Conservation (phyloP, 1,140 invertebrate genomes). For the Brachionus paranguensis region DNA sequence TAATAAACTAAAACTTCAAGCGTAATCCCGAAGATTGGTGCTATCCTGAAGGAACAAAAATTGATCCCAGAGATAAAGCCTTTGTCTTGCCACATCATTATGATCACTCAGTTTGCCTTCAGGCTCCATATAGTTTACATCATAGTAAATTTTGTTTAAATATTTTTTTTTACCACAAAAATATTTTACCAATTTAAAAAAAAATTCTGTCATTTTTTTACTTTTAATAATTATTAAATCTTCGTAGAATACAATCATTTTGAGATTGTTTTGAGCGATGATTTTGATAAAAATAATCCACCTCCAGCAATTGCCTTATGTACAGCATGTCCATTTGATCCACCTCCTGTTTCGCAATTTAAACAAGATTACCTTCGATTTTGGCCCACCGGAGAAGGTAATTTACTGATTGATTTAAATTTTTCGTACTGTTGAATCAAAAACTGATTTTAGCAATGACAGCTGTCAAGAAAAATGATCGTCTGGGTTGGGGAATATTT, state of each 20-base stretch:
- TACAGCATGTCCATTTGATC: slow-evolving; percentile 49
- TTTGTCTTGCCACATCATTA: slow-evolving; percentile 44
- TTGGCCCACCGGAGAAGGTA: slow-evolving; percentile 45
- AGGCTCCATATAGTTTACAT: slow-evolving; percentile 47
- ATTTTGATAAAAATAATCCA: slow-evolving; percentile 44
- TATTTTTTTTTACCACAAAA: not conserved
- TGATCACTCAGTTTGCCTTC: slow-evolving; percentile 43
- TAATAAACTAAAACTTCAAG: slow-evolving; percentile 28
- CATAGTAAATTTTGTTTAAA: slow-evolving; percentile 43
- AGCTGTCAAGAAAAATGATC: slow-evolving; percentile 43
- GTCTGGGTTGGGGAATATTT: slow-evolving; percentile 47
- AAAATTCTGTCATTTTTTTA: no score
- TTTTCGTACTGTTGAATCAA: slow-evolving; percentile 37
- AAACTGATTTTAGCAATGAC: slow-evolving; percentile 6
- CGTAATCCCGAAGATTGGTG: slow-evolving; percentile 48
- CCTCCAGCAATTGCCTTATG: slow-evolving; percentile 48
- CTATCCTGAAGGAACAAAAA: slow-evolving; percentile 45
- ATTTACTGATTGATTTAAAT: not conserved
- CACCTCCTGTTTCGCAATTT: slow-evolving; percentile 45
- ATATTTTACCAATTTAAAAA: not conserved
- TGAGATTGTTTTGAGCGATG: slow-evolving; percentile 47
- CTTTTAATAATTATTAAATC: no score
- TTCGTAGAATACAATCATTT: slow-evolving; percentile 45
- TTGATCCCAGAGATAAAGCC: slow-evolving; percentile 43
- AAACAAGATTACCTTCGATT: slow-evolving; percentile 50